A percentile compares a stretch with the other conserved stretches of the same genome.
phyloP scores from a whole-genome alignment of 2,113 vertebrate genomes.

The Engraulis encrasicolus region DNA sequence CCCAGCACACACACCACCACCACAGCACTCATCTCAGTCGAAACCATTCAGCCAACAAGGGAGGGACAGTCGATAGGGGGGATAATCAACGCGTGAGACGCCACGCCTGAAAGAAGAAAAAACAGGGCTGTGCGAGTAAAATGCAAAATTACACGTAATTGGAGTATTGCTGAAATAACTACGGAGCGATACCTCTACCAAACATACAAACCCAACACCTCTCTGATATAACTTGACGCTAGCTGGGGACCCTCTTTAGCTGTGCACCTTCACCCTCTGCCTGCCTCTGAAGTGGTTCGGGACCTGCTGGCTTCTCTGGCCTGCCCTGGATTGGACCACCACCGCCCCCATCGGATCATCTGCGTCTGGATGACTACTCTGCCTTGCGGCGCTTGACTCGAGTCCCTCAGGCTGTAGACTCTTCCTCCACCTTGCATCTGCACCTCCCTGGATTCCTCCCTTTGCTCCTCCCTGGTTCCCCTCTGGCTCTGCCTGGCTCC shows the following conservation, averaged over 20 bases:
- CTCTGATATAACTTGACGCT: conserved; percentile 60
- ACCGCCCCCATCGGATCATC: conserved; percentile 55
- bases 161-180: conserved; percentile 30
- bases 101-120: conserved; percentile 80
- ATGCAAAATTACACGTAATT: conserved; percentile 35
- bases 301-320: conserved; percentile 61
- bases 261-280: conserved; percentile 45
- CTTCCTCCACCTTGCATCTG: conserved; percentile 49
- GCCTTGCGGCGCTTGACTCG: conserved; percentile 59
- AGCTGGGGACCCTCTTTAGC: conserved; percentile 53
- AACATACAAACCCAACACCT: conserved; percentile 77
- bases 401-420: conserved; percentile 63
- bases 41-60: conserved; percentile 69
- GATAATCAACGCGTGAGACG: conserved; percentile 65
- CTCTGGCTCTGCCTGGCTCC: conserved; percentile 59
- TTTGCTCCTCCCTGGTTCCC: conserved; percentile 61
- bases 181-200: conserved; percentile 73
- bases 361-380: conserved; percentile 62
- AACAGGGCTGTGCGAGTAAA: conserved; percentile 76
- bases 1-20: conserved; percentile 65
- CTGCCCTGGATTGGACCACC: conserved; percentile 41
- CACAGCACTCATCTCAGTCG: conserved; percentile 73
- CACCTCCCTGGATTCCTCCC: conserved; percentile 49
- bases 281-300: conserved; percentile 49
- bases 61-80: conserved; percentile 59